These are phyloP conservation scores for Chitala chitala DNA, from an alignment of 2,113 vertebrate genomes.

Conservation along the genomic window DNA sequence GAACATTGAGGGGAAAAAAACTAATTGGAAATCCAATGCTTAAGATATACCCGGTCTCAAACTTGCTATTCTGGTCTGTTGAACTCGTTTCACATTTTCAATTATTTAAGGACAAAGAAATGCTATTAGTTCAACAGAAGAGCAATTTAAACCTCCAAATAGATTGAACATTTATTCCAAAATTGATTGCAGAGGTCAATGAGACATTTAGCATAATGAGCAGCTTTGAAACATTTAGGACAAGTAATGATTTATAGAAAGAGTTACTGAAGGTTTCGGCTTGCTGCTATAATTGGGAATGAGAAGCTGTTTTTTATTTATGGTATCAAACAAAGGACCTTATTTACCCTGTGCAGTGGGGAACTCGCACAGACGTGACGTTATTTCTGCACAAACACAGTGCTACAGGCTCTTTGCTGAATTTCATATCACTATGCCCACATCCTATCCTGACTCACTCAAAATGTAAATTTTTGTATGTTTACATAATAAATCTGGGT, in stretches of 20 bases:
- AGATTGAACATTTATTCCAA: conserved; percentile 31
- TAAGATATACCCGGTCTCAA: conserved; percentile 29
- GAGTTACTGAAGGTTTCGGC: conserved; percentile 10
- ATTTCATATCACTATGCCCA: not conserved
- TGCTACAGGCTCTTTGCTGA: not conserved
- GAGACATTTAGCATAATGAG: conserved; percentile 35
- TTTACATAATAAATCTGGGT: not conserved
- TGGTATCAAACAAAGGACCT: not conserved
- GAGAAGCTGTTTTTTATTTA: conserved; percentile 23
- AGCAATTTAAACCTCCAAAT: conserved; percentile 38
- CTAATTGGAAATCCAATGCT: conserved; percentile 35
- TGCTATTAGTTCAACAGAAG: conserved; percentile 26
- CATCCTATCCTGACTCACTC: not conserved
- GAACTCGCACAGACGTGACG: not conserved
- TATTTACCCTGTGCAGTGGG: not conserved
- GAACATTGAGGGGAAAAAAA: conserved; percentile 18
- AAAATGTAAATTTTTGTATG: not conserved
- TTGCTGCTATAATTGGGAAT: conserved; percentile 18
- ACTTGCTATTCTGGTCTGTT: conserved; percentile 24
- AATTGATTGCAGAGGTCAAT: conserved; percentile 29
- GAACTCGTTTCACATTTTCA: conserved; percentile 41
- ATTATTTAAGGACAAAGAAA: conserved; percentile 42
- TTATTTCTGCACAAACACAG: not conserved
- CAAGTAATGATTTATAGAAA: conserved; percentile 33
- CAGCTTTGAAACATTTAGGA: conserved; percentile 30